phyloP scores from a whole-genome alignment of 2,888 invertebrate genomes.

The Agrochola lychnidis region DNA sequence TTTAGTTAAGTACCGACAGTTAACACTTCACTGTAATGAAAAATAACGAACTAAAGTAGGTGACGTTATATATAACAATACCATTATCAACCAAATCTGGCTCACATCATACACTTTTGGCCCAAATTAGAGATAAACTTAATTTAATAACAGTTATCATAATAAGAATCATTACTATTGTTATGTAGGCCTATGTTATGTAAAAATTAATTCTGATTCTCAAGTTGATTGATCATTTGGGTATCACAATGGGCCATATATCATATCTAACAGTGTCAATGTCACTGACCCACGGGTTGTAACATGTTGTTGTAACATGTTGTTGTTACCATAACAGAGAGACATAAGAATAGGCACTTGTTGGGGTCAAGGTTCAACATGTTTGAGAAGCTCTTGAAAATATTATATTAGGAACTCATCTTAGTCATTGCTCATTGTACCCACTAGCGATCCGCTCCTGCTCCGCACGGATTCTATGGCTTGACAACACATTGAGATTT shows the following conservation, averaged over 20 bases:
- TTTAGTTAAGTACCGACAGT: neutral
- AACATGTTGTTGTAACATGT: slow-evolving; percentile 48
- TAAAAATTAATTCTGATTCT: slow-evolving; percentile 49
- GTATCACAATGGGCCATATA: slow-evolving; percentile 62
- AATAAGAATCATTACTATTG: slow-evolving; percentile 52
- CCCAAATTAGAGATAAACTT: slow-evolving; percentile 29
- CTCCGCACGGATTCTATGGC: too few species aligned
- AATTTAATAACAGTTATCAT: slow-evolving; percentile 53
- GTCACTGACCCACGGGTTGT: slow-evolving; percentile 69
- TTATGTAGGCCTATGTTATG: slow-evolving; percentile 52
- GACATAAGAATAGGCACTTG: slow-evolving; percentile 41
- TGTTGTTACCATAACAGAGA: slow-evolving; percentile 50
- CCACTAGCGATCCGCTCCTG: neutral
- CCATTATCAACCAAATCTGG: slow-evolving; percentile 33
- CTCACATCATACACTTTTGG: slow-evolving; percentile 43
- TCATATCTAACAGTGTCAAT: slow-evolving; percentile 73
- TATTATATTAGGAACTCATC: slow-evolving; percentile 14
- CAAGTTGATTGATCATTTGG: slow-evolving; percentile 61
- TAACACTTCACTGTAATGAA: slow-evolving; percentile 18
- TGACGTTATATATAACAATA: slow-evolving; percentile 27
- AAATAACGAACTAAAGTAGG: slow-evolving; percentile 6
- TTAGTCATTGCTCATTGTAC: neutral
- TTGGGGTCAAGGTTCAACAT: slow-evolving; percentile 48
- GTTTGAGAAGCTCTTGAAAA: slow-evolving; percentile 17
- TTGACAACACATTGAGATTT: too few species aligned